These are phyloP conservation scores for Varanus komodoensis DNA, from an alignment of 2,113 vertebrate species.

Conservation along the genomic window DNA sequence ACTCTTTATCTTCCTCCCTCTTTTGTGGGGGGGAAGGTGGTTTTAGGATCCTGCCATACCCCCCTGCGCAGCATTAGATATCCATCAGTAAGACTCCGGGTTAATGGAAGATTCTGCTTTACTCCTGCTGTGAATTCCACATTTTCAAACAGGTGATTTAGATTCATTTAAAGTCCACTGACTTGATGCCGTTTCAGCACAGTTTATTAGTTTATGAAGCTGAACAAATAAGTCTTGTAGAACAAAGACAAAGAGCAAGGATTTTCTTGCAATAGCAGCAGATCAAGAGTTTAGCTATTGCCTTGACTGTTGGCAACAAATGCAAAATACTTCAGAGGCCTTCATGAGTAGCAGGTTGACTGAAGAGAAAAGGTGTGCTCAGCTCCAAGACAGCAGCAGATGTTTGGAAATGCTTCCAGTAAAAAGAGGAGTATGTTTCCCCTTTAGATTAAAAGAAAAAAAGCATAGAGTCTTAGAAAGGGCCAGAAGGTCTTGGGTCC, in stretches of 20 bases:
- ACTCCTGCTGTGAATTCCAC: slow-evolving; percentile 19
- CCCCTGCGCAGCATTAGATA: background rate
- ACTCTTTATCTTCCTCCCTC: background rate
- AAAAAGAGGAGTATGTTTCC: slow-evolving; percentile 15
- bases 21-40: background rate
- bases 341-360: slow-evolving; percentile 24
- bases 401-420: background rate
- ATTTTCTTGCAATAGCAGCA: slow-evolving; percentile 30
- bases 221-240: slow-evolving; percentile 31
- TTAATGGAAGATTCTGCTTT: slow-evolving; percentile 29
- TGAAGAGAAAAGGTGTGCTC: slow-evolving; percentile 30
- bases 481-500: too few species aligned
- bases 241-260: slow-evolving; percentile 35
- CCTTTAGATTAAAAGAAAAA: background rate
- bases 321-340: slow-evolving; percentile 20
- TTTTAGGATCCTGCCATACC: background rate
- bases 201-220: slow-evolving; percentile 50
- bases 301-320: slow-evolving; percentile 25
- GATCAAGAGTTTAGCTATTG: slow-evolving; percentile 47
- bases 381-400: slow-evolving; percentile 26
- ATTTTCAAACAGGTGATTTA: slow-evolving; percentile 31
- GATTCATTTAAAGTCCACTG: slow-evolving; percentile 42
- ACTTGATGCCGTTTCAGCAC: slow-evolving; percentile 40
- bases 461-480: too few species aligned
- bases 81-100: background rate